These are phyloP conservation scores for Hoplias malabaricus DNA, from an alignment of 2,113 vertebrate species.

Conservation along the genomic window DNA sequence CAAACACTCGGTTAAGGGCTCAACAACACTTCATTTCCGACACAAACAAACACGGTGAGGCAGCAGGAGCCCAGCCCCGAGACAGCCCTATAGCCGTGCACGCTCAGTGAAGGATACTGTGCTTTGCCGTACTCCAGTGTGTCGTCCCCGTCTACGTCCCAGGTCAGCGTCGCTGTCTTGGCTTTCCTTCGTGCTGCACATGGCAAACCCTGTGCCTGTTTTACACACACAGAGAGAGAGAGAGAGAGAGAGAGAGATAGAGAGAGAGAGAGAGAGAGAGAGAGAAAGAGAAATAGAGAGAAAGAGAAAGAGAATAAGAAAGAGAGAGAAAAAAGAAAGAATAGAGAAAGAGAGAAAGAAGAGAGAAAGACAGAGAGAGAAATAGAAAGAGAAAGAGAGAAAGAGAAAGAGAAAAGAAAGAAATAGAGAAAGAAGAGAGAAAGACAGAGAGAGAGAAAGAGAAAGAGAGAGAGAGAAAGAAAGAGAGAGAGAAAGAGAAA, in stretches of 20 bases:
- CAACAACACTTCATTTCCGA: background rate
- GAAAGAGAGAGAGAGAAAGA: constrained; percentile 35
- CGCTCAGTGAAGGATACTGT: constrained; percentile 82
- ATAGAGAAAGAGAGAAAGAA: too few species aligned
- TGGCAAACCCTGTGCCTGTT: constrained; percentile 93
- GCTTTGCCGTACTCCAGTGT: constrained; percentile 98
- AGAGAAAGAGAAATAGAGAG: background rate
- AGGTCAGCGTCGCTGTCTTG: constrained; percentile 96
- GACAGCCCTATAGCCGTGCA: background rate
- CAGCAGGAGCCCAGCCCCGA: background rate
- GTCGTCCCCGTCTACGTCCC: constrained; percentile 97
- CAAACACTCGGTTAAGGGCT: constrained; percentile 71
- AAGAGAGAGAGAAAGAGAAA: constrained; percentile 17
- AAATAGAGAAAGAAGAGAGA: too few species aligned
- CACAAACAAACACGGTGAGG: background rate
- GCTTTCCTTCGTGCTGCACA: constrained; percentile 94
- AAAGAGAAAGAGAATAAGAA: too few species aligned
- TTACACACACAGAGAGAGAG: background rate
- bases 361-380: too few species aligned
- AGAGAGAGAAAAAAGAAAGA: too few species aligned
- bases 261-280: background rate
- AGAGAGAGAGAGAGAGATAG: background rate
- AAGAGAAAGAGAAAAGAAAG: too few species aligned
- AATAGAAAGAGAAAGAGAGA: too few species aligned
- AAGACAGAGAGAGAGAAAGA: background rate